Evolutionary conservation across 2,113 vertebrate species (phyloP).

Genomic region (Ranitomeya imitator): DNA sequence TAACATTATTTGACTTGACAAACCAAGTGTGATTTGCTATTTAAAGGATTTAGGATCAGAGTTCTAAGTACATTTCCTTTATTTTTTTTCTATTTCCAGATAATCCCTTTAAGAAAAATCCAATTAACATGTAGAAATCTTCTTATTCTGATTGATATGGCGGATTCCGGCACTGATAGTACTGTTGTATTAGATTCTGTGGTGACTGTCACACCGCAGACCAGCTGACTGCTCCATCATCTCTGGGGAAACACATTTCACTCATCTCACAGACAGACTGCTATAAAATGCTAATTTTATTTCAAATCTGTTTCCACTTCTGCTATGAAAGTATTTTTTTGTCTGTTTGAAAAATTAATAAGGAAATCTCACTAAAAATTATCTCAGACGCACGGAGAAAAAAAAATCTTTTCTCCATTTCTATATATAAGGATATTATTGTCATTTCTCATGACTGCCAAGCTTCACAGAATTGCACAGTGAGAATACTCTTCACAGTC

Average conservation of each 20-base stretch:
- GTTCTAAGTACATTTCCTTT: too few relatives aligned
- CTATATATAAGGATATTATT: slow-evolving; percentile 20
- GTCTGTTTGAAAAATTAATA: slow-evolving; percentile 29
- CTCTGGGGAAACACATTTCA: slow-evolving; percentile 33
- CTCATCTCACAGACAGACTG: slow-evolving; percentile 32
- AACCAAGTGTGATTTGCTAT: too few relatives aligned
- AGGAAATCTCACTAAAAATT: slow-evolving; percentile 16
- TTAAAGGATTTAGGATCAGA: too few relatives aligned
- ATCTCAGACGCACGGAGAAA: not conserved
- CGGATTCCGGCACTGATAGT: not conserved
- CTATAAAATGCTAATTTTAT: slow-evolving; percentile 36
- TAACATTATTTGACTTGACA: too few relatives aligned
- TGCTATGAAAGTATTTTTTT: slow-evolving; percentile 35
- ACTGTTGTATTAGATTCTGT: not conserved
- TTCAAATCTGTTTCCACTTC: slow-evolving; percentile 42
- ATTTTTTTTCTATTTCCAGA: too few relatives aligned
- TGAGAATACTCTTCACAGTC: not conserved
- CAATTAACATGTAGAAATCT: not conserved
- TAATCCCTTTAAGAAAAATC: not conserved
- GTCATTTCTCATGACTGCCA: slow-evolving; percentile 11
- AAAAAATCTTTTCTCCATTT: not conserved
- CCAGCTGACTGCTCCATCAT: slow-evolving; percentile 22
- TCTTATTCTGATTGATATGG: not conserved
- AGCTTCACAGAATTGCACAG: not conserved
- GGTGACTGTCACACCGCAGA: slow-evolving; percentile 16